Conservation (phyloP, 1,140 invertebrate species). For the Drosophila bifasciata region DNA sequence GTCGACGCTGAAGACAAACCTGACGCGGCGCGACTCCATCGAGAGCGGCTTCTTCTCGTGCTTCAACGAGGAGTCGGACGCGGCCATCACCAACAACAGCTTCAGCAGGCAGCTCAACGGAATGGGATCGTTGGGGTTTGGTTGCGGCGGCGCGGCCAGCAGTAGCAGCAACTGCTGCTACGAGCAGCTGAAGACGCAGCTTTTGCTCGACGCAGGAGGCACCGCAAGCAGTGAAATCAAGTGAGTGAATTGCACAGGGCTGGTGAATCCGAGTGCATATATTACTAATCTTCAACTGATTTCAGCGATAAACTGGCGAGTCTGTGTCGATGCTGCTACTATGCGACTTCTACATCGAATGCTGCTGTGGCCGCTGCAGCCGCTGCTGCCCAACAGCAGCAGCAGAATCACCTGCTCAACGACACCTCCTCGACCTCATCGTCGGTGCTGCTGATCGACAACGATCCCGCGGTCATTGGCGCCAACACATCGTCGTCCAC, state of each 20-base stretch:
- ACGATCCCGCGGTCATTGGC: constrained; percentile 58
- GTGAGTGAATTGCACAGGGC: constrained; percentile 46
- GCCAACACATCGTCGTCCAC: constrained; percentile 69
- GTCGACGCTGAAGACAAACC: constrained; percentile 72
- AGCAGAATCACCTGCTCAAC: constrained; percentile 42
- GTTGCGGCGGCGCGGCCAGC: constrained; percentile 39
- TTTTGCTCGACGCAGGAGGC: constrained; percentile 84
- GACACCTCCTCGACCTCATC: constrained; percentile 86
- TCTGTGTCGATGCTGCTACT: constrained; percentile 81
- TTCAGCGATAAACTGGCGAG: constrained; percentile 78
- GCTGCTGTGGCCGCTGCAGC: constrained; percentile 56
- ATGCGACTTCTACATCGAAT: constrained; percentile 63
- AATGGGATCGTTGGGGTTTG: constrained; percentile 55
- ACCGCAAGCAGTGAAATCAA: constrained; percentile 67
- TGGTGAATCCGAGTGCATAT: no score
- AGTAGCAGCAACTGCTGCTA: constrained; percentile 71
- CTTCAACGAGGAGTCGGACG: constrained; percentile 89
- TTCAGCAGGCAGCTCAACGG: constrained; percentile 65
- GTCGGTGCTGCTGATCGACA: constrained; percentile 86
- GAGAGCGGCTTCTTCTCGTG: constrained; percentile 95
- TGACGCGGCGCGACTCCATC: constrained; percentile 91
- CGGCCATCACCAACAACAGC: constrained; percentile 66
- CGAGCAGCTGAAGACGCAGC: constrained; percentile 75
- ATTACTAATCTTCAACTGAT: neutral
- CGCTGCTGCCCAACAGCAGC: constrained; percentile 49